Conservation (phyloP, 2,797 vertebrate species). For the Phataginus tricuspis region DNA sequence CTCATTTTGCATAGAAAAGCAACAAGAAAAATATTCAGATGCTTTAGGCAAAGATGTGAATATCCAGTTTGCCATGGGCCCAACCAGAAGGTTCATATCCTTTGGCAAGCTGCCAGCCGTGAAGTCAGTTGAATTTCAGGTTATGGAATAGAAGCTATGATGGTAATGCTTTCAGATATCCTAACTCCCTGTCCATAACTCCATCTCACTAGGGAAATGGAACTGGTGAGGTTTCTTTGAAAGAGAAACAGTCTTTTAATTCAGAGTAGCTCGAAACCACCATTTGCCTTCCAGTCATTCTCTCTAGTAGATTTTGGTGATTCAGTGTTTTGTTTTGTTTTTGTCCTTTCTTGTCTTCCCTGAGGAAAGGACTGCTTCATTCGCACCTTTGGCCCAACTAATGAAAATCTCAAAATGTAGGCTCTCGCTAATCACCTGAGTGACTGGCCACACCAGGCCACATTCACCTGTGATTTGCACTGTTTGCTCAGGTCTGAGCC, state of each 20-base stretch:
- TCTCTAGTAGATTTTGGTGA: background rate
- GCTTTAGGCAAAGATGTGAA: background rate
- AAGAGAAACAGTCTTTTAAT: background rate
- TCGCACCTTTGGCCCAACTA: background rate
- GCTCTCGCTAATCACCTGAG: background rate
- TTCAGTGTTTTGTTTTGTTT: background rate
- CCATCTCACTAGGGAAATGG: background rate
- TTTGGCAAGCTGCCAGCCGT: background rate
- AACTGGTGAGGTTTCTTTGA: background rate
- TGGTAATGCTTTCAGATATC: background rate
- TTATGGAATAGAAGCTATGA: background rate
- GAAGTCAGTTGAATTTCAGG: background rate
- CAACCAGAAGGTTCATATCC: background rate
- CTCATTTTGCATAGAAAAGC: slow-evolving; percentile 1
- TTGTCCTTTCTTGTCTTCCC: background rate
- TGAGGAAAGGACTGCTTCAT: background rate
- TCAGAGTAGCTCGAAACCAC: background rate
- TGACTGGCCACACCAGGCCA: background rate
- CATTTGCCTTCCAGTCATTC: background rate
- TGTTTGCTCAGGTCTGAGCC: background rate
- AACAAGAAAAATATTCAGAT: background rate
- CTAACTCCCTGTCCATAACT: background rate
- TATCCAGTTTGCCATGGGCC: background rate
- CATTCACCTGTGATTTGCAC: background rate
- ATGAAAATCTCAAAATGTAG: background rate